Percentiles rank a stretch among this genome's conserved stretches.
Evolutionary conservation across 2,113 vertebrate species (phyloP).

Genomic region (Malaclemys terrapin): DNA sequence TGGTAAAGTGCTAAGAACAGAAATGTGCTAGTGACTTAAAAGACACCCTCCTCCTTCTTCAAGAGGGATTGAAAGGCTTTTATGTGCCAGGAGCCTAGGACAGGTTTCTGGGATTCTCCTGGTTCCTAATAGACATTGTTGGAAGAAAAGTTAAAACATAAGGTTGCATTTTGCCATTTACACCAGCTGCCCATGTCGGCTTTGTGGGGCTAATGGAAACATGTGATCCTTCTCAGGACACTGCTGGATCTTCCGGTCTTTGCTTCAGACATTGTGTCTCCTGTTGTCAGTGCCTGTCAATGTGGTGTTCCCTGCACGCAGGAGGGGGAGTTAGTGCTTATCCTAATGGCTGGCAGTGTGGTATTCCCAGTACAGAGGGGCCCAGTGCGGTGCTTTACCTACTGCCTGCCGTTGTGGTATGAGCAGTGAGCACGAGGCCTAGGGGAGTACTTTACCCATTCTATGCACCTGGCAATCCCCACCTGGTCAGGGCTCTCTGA

Average conservation of each 20-base stretch:
- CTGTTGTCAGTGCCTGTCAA: conserved; percentile 17
- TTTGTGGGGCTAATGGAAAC: neutral
- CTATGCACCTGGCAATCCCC: neutral
- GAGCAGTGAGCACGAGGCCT: neutral
- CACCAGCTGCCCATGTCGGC: neutral
- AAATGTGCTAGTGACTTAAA: neutral
- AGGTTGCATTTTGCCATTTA: neutral
- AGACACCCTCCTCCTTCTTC: neutral
- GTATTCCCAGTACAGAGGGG: neutral
- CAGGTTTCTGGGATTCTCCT: neutral
- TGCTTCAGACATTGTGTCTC: neutral
- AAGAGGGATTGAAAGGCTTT: neutral
- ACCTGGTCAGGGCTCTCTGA: conserved; percentile 44
- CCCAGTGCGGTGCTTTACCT: neutral
- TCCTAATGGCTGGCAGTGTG: neutral
- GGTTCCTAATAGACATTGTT: neutral
- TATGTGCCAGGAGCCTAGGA: no score
- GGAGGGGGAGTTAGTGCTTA: neutral
- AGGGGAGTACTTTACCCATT: neutral
- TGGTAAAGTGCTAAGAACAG: neutral
- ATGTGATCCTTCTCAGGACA: neutral
- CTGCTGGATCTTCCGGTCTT: neutral
- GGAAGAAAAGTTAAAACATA: neutral
- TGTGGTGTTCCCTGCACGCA: conserved; percentile 55
- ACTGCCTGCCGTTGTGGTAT: neutral